These are phyloP conservation scores for Caenorhabditis uteleia DNA, from an alignment of 2,888 invertebrate genomes.

Conservation along the genomic window DNA sequence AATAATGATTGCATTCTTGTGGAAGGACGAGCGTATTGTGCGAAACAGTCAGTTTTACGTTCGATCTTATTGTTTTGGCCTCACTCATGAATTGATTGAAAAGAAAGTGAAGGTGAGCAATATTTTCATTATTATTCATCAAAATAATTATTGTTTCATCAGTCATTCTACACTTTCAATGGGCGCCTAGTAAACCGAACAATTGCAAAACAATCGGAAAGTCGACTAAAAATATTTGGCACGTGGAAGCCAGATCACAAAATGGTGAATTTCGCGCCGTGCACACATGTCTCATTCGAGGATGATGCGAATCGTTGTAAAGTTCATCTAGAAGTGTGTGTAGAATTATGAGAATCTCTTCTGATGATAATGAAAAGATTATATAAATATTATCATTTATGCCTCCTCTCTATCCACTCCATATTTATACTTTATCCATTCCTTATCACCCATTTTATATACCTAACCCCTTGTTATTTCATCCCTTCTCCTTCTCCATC, in stretches of 20 bases:
- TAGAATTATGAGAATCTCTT: not conserved
- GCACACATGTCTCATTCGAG: not conserved
- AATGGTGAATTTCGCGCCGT: not conserved
- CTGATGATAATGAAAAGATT: not conserved
- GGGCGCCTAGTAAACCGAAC: no score
- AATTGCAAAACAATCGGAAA: not conserved
- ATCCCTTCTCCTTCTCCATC: not conserved
- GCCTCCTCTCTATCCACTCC: no score
- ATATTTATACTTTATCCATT: no score
- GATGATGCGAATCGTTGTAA: not conserved
- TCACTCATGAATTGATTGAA: not conserved
- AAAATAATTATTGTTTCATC: no score
- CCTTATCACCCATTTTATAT: no score
- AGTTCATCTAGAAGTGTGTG: not conserved
- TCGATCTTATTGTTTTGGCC: not conserved
- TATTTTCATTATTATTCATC: not conserved
- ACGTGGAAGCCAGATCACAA: not conserved
- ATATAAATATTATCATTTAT: no score
- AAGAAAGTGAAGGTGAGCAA: not conserved
- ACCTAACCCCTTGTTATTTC: not conserved
- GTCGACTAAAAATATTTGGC: not conserved
- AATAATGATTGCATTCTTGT: not conserved
- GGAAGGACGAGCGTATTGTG: conserved; percentile 1
- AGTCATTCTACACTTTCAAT: no score
- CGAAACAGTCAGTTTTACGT: conserved; percentile 2